Evolutionary conservation across 2,888 invertebrate genomes (phyloP), one percentile per base, ranked within the genome.

Genomic region (Amiota communis): DNA sequence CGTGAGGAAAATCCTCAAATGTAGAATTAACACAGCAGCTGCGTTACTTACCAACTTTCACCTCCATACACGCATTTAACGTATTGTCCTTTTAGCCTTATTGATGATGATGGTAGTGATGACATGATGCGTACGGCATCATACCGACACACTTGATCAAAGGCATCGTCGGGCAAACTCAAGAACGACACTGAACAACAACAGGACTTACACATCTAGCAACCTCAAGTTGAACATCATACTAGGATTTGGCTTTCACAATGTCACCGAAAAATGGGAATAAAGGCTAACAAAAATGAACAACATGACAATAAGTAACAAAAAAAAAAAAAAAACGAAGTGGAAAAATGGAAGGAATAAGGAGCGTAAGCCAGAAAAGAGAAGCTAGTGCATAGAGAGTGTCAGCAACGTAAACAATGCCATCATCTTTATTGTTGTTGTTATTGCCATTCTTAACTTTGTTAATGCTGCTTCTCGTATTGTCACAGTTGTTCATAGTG

Each of bases 51-150:
- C 47, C 59, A 57, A 49, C 70, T 70, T 59, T 70, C 70, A 70
- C 70, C 70, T 70, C 61, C 74, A 76, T 70, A 82, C 77, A 59
- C 83, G 83, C 83, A 86, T 83, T 83, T 86, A 86, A 86, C 86
- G 86, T 86, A 83, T 83, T 83, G 86, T 83, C 84, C 86, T 86
- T 86, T 83, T 83, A 83, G 86, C 83, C 83, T 82, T 83, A 83
- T 83, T 83, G 83, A 83, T 83, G 85, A 86, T 83, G 83, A 83
- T 83, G 85, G 23, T 63, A 36, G n/a, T 23, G 63, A 65, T 2
- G 23, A 23, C 2, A 23, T 48, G 65, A 48, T 48, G 65, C 57
- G 67, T 15, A 11, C 4, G 13, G 67, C 13, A 17, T 51, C 23
- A 67, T 51, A 51, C 67, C 49, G 47, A 51, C 67, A 47, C 51